Percentiles rank a stretch among this genome's conserved stretches.
These are phyloP conservation scores for Notolepis coatsorum DNA, from an alignment of 2,797 vertebrate species.

Conservation along the genomic window DNA sequence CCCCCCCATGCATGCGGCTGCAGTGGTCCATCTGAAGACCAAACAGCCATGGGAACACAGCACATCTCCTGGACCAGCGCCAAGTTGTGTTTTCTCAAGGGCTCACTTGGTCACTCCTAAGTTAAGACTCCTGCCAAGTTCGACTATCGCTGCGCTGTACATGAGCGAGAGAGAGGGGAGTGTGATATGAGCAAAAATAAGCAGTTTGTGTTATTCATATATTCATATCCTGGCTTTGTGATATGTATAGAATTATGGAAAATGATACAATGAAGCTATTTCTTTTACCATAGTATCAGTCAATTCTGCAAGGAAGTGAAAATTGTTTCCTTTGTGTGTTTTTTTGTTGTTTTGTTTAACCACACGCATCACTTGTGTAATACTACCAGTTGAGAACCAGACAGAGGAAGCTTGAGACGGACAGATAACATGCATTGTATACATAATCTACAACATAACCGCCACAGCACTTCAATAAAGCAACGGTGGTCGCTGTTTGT, in stretches of 20 bases:
- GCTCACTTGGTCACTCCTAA: slow-evolving; percentile 2
- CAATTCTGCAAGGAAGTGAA: neutral
- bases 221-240: neutral
- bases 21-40: neutral
- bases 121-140: slow-evolving; percentile 6
- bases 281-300: neutral
- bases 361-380: slow-evolving; percentile 14
- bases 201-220: neutral
- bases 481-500: slow-evolving; percentile 4
- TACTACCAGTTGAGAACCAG: neutral
- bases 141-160: slow-evolving; percentile 6
- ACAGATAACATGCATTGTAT: slow-evolving; percentile 47
- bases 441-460: slow-evolving; percentile 42
- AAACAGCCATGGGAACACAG: slow-evolving; percentile 58
- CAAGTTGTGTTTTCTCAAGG: slow-evolving; percentile 49
- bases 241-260: neutral
- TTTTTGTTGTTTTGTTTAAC: neutral
- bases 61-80: slow-evolving; percentile 42
- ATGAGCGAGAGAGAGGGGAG: too few relatives aligned
- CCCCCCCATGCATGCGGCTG: neutral
- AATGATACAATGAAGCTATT: neutral
- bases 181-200: too few relatives aligned
- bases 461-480: slow-evolving; percentile 10
- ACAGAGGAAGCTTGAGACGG: slow-evolving; percentile 51
- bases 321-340: neutral